Evolutionary conservation across 2,113 vertebrate species (phyloP), one percentile per base, ranked within the genome.

Genomic region (Corythornis madagascariensis): DNA sequence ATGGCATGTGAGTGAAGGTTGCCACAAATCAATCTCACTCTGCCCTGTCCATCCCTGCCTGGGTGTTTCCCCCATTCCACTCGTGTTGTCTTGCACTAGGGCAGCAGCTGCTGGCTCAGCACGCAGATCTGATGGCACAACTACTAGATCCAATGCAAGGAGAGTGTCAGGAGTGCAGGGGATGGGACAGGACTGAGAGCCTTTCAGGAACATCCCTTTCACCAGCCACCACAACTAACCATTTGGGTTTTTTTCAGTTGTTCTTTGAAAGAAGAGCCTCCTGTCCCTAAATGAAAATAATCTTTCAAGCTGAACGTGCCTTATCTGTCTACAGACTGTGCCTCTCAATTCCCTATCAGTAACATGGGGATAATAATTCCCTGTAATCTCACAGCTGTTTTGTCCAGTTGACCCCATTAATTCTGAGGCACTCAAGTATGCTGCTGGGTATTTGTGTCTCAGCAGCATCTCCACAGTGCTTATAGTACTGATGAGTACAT

Each of bases 21-120:
- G 45, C 57, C 53, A 74, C 16, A 33, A 15, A 48, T 40, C 20
- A 1, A 3, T 42, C 38, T 63, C 0, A 0, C 25, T 57, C 42
- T 71, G 72, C 47, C 29, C 60, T 40, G 35, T 61, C 60, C 9
- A 10, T 47, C 38, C 43, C 47, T 43, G 40, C 43, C 71, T 6
- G n/a, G 5, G 3, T 3, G 1, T 57, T 64, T 80, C 13, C 45
- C 64, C 53, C 3, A 2, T 75, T 69, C 55, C n/a, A 7, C 48
- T 48, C 57, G 81, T 66, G 53, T 79, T 59, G 0, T 64, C 18
- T 40, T 43, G 65, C 31, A 66, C 26, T 22, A 19, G 43, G 52
- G 55, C 11, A 43, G 63, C 84, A 92, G 84, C 81, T 70, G 87
- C 53, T 55, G 56, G 81, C 74, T 93, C 89, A 61, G 85, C 59